Conservation (phyloP, 2,797 vertebrate species). For the Remorina albescens region DNA sequence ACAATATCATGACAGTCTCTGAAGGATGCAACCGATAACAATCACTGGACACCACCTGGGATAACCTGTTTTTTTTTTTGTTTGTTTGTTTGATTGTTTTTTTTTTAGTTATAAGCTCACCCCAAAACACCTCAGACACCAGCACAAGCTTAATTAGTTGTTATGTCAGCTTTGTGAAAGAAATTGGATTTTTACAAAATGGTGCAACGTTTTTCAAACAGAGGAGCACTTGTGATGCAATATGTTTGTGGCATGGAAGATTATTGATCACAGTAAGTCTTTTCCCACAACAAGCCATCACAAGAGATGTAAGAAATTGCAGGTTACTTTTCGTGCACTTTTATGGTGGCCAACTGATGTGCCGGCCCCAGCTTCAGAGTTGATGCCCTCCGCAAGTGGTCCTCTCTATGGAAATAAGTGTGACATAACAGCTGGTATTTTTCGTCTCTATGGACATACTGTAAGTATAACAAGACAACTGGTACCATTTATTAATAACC, state of each 20-base stretch:
- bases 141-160: conserved; percentile 46
- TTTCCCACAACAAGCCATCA: conserved; percentile 73
- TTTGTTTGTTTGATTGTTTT: too few relatives aligned
- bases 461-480: conserved; percentile 44
- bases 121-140: conserved; percentile 52
- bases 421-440: conserved; percentile 69
- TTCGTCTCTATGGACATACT: conserved; percentile 39
- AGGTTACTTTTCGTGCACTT: conserved; percentile 83
- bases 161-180: conserved; percentile 38
- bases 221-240: conserved; percentile 25
- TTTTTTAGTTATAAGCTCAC: conserved; percentile 38
- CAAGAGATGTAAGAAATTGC: conserved; percentile 69
- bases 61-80: conserved; percentile 32
- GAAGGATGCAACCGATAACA: conserved; percentile 12
- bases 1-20: conserved; percentile 4
- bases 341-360: conserved; percentile 80
- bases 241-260: conserved; percentile 30
- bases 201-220: conserved; percentile 14
- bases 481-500: conserved; percentile 38
- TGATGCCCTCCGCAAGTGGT: conserved; percentile 73
- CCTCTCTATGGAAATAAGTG: conserved; percentile 84
- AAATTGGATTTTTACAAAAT: conserved; percentile 16
- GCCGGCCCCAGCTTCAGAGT: conserved; percentile 77
- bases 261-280: conserved; percentile 51
- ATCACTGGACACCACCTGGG: conserved; percentile 36